Evolutionary conservation across 2,888 invertebrate genomes (phyloP).

Genomic region (Drosophila buzzatii): DNA sequence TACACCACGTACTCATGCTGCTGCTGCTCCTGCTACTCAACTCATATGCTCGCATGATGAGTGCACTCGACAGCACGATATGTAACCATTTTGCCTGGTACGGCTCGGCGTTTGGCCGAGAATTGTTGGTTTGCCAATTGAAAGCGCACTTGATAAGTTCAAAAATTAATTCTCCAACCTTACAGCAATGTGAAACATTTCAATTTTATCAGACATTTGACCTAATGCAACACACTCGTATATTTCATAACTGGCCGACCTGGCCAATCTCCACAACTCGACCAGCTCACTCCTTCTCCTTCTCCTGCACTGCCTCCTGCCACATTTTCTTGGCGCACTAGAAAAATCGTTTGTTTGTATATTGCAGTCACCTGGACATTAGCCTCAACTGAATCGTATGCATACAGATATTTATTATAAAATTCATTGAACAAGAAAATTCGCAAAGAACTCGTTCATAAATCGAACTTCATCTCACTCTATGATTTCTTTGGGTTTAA

Average conservation of each 20-base stretch:
- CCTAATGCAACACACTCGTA: slow-evolving; percentile 47
- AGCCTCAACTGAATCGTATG: slow-evolving; percentile 15
- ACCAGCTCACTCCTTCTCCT: too few relatives aligned
- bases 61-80: slow-evolving; percentile 75
- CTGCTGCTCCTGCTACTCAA: not conserved
- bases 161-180: slow-evolving; percentile 50
- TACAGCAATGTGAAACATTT: slow-evolving; percentile 45
- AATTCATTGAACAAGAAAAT: slow-evolving; percentile 42
- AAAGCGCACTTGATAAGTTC: slow-evolving; percentile 57
- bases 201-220: slow-evolving; percentile 57
- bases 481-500: not conserved
- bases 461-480: not conserved
- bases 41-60: slow-evolving; percentile 67
- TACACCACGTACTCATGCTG: not conserved
- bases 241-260: slow-evolving; percentile 2
- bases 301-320: too few relatives aligned
- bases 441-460: not conserved
- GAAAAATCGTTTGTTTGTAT: slow-evolving; percentile 20
- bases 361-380: slow-evolving; percentile 3
- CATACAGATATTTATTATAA: slow-evolving; percentile 8
- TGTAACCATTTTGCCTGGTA: slow-evolving; percentile 50
- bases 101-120: slow-evolving; percentile 1
- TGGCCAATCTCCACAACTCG: not conserved
- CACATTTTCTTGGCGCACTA: not conserved
- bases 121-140: slow-evolving; percentile 40